Evolutionary conservation across 2,113 vertebrate genomes (phyloP), one percentile per base, ranked within the genome.

Genomic region (Phoenicopterus ruber): DNA sequence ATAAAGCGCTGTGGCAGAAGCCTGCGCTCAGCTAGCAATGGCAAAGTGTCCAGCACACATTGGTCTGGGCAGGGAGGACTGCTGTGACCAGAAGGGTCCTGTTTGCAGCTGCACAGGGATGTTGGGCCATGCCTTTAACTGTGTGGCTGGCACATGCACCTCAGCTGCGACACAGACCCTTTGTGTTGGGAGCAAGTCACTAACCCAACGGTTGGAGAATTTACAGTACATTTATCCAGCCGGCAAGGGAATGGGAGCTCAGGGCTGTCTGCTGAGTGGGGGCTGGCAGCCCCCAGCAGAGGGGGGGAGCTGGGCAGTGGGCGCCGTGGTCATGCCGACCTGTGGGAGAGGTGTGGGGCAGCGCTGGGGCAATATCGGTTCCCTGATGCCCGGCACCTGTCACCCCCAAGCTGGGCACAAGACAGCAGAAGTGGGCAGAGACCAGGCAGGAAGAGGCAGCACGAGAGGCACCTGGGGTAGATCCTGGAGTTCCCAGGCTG

Each of bases 41-140:
- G 6, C 8, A 9, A 5, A 2, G 1, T 3, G 31, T 20, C 84
- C 81, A 19, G 10, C 70, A 18, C 19, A 3, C 6, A 0, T 1
- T 2, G 26, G 11, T 4, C 7, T 19, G 70, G 40, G 65, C 69
- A 42, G 9, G 74, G 59, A 44, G 21, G 40, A 2, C 6, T 15
- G 18, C 13, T 5, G 17, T 8, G 80, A 11, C 47, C 52, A 4
- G 10, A 31, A 42, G 21, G 10, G 13, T 19, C 31, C 31, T 9
- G 57, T 26, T 0, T 12, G 77, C 10, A 31, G 50, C 62, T 38
- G 8, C 44, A 11, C 52, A 12, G 62, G 42, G 40, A 1, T 0
- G 25, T 1, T 70, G 81, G 47, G 47, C 61, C 9, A 3, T 9
- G 47, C 9, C 73, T 44, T 10, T 12, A 25, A 2, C 14, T 11